A percentile compares a stretch with the other conserved stretches of the same genome.
Evolutionary conservation across 2,797 vertebrate genomes (phyloP).

Genomic region (Perodicticus potto): DNA sequence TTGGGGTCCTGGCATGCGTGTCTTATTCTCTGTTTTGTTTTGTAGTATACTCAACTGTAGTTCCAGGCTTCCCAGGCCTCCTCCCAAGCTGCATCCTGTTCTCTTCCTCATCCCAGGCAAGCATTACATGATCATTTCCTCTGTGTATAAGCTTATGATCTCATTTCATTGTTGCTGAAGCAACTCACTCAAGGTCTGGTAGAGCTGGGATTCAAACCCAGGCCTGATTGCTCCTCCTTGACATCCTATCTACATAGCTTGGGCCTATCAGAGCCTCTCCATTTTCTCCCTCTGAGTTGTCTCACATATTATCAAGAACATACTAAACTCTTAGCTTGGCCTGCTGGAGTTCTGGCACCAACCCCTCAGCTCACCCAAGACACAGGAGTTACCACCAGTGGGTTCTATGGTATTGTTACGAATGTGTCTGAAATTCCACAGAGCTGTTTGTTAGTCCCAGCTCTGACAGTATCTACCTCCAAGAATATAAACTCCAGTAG

Average conservation of each 20-base stretch:
- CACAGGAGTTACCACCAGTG: accelerated
- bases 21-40: neutral
- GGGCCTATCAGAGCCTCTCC: neutral
- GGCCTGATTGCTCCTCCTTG: neutral
- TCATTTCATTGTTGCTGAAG: neutral
- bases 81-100: neutral
- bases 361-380: neutral
- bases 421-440: neutral
- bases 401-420: neutral
- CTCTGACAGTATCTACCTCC: neutral
- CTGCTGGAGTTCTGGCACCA: neutral
- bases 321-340: neutral
- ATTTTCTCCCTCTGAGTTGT: neutral
- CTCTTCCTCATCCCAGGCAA: neutral
- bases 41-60: neutral
- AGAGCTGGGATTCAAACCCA: neutral
- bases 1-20: neutral
- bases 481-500: neutral
- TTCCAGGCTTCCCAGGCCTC: neutral
- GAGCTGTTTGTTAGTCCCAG: neutral
- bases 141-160: neutral
- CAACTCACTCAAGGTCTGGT: neutral
- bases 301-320: neutral
- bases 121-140: neutral
- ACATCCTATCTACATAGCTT: neutral